Conservation (phyloP, 2,797 vertebrate genomes). For the Enteromius paludinosus region DNA sequence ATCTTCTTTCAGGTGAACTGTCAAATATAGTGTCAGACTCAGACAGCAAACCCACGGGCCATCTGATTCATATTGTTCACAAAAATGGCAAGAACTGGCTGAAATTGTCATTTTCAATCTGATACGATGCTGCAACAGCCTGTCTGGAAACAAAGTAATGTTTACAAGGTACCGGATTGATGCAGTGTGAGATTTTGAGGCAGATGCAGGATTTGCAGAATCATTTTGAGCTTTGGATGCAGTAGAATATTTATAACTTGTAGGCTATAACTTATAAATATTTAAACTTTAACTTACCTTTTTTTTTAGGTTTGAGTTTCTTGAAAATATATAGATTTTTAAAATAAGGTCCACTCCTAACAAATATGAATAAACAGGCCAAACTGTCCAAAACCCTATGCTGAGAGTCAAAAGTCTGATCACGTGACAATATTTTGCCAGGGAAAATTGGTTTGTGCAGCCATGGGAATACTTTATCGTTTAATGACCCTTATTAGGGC, state of each 20-base stretch:
- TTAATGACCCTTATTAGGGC: slow-evolving; percentile 17
- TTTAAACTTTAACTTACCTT: neutral
- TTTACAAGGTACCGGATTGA: neutral
- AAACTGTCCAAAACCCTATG: neutral
- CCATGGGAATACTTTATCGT: neutral
- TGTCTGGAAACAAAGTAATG: neutral
- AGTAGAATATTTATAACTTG: neutral
- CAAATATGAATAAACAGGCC: neutral
- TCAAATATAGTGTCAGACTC: slow-evolving; percentile 14
- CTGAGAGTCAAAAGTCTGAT: neutral
- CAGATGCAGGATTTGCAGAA: neutral
- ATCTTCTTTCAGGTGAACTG: slow-evolving; percentile 24
- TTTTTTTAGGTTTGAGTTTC: neutral
- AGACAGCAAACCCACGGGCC: slow-evolving; percentile 10
- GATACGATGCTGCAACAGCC: neutral
- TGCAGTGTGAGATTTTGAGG: neutral
- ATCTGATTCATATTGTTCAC: slow-evolving; percentile 18
- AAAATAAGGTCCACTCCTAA: neutral
- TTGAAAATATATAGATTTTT: neutral
- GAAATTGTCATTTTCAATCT: slow-evolving; percentile 18
- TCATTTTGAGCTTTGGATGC: neutral
- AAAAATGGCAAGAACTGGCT: slow-evolving; percentile 14
- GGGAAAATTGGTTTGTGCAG: slow-evolving; percentile 21
- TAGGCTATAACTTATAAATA: neutral
- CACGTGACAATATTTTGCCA: neutral